These are phyloP conservation scores for Parasteatoda tepidariorum DNA, from an alignment of 1,140 invertebrate species.

Conservation along the genomic window DNA sequence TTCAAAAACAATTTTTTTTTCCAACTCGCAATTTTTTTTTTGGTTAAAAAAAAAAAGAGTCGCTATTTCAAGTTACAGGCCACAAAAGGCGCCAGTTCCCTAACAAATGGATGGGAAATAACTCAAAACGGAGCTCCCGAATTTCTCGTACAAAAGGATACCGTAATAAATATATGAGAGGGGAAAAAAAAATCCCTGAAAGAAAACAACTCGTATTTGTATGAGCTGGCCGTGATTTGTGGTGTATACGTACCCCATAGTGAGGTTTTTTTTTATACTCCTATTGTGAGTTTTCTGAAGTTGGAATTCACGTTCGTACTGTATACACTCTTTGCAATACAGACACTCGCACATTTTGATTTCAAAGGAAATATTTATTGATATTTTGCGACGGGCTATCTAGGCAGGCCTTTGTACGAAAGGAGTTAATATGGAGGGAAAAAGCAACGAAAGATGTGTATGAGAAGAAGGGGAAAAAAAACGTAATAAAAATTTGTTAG, in stretches of 20 bases:
- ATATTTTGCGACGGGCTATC: slow-evolving; percentile 42
- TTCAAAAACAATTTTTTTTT: slow-evolving; percentile 15
- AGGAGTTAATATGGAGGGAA: slow-evolving; percentile 47
- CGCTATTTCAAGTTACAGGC: slow-evolving; percentile 41
- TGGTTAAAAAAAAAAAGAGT: slow-evolving; percentile 9
- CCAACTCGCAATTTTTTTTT: neutral
- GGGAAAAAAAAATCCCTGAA: slow-evolving; percentile 64
- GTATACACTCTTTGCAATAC: neutral
- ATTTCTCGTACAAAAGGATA: slow-evolving; percentile 31
- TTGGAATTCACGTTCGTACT: slow-evolving; percentile 27
- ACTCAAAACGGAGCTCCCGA: slow-evolving; percentile 19
- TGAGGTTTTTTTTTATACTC: neutral
- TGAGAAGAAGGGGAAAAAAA: neutral
- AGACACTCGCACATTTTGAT: slow-evolving; percentile 32
- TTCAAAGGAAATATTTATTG: slow-evolving; percentile 54
- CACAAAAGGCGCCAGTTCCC: slow-evolving; percentile 26
- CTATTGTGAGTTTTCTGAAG: slow-evolving; percentile 5
- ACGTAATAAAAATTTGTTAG: neutral
- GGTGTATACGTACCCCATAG: slow-evolving; percentile 29
- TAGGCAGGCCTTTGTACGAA: slow-evolving; percentile 20
- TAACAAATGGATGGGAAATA: slow-evolving; percentile 49
- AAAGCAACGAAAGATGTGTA: slow-evolving; percentile 6
- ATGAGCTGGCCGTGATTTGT: slow-evolving; percentile 24
- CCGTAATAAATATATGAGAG: slow-evolving; percentile 44
- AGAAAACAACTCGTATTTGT: slow-evolving; percentile 24